Evolutionary conservation across 1,140 invertebrate species (phyloP), one percentile per base, ranked within the genome.

Genomic region (Chionoecetes opilio): DNA sequence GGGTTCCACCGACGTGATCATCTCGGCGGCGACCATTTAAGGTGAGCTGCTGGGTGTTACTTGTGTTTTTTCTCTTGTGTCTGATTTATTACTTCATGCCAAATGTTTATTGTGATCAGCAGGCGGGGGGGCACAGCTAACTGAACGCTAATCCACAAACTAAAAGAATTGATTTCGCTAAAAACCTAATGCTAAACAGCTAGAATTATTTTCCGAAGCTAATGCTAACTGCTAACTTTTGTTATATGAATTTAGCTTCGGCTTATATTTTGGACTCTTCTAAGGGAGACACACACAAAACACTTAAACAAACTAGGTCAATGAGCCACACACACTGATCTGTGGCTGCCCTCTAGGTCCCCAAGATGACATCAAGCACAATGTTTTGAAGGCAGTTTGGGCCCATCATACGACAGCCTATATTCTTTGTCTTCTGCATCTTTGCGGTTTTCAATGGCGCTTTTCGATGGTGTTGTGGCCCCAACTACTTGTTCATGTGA

Each of bases 401-500:
- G 14, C 94, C 94, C 21, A n/a, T 95, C 31, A 34, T 95, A 0
- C 31, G 84, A n/a, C 90, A 95, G 8, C 90, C 91, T 26, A 17
- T 84, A 14, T 95, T 95, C 84, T 92, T 95, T 82, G 38, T 92
- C 8, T 95, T 95, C 84, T 95, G 94, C 53, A 85, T 46, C 90
- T 95, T 95, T 75, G 94, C 92, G 34, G 63, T 95, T 46, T 31
- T 95, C 21, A 92, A 92, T 82, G 94, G 94, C 0, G 21, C 14
- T n/a, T 0, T 95, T 95, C 38, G 90, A 95, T 82, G 90, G 89
- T 14, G 2, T 92, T 6, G 90, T 91, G 0, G 94, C n/a, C n/a
- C 90, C 3, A 87, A 11, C 26, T 91, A 89, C 29, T 46, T 95
- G n/a, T 92, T 95, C 32, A 87, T 92, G 94, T 95, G 92, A 92